A percentile compares a stretch with the other conserved stretches of the same genome.
Conservation (phyloP, 2,113 vertebrate species). For the Burhinus bistriatus region DNA sequence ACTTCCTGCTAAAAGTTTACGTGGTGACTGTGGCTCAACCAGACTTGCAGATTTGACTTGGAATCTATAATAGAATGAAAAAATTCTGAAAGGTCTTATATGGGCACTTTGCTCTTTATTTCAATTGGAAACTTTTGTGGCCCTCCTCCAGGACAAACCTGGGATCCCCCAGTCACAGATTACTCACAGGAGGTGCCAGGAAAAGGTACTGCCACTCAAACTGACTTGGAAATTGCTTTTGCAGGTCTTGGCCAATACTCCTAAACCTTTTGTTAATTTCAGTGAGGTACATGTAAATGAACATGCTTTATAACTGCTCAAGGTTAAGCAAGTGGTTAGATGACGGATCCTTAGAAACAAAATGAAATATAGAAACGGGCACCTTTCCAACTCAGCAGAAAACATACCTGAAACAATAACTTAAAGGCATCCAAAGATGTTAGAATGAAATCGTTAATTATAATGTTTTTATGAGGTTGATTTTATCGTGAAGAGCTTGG, state of each 20-base stretch:
- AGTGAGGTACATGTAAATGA: background rate
- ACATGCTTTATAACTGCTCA: background rate
- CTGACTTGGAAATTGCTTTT: background rate
- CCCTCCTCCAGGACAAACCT: background rate
- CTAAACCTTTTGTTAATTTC: background rate
- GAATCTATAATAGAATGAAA: background rate
- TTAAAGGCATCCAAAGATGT: background rate
- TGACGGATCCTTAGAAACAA: background rate
- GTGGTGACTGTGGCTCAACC: background rate
- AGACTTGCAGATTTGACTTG: background rate
- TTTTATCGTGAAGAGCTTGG: conserved; percentile 10
- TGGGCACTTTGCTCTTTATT: background rate
- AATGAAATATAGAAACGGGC: background rate
- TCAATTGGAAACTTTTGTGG: background rate
- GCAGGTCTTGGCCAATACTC: background rate
- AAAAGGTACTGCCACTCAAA: background rate
- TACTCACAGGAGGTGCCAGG: background rate
- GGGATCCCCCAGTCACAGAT: background rate
- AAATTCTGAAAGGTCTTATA: background rate
- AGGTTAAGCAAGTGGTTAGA: background rate
- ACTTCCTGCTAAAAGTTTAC: background rate
- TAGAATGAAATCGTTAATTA: background rate
- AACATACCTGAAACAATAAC: background rate
- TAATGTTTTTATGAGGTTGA: background rate
- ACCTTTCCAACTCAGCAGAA: background rate